Evolutionary conservation across 2,888 invertebrate genomes (phyloP), one percentile per base, ranked within the genome.

Genomic region (Drosophila trichaetosa): DNA sequence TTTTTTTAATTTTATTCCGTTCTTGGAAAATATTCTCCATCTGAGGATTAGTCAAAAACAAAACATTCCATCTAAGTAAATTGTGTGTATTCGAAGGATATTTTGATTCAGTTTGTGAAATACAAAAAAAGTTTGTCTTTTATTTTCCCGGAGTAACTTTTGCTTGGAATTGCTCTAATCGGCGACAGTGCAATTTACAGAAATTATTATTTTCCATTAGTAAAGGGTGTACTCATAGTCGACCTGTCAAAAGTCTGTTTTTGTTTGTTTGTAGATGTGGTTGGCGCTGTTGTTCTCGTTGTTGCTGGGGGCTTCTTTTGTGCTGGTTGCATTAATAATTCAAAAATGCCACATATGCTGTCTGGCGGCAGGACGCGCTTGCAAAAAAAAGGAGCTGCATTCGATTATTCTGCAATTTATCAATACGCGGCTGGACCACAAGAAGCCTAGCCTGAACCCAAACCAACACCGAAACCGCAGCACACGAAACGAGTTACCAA

Each of bases 271-370:
- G 42, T 42, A 42, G 21, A 42, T 57, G 42, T 42, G 40, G 40
- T 29, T 40, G 18, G 8, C 40, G 57, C 57, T 72, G 64, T 27
- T 59, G 66, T 64, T 66, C 57, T 46, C 62, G 49, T 46, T 40
- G 59, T 62, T 79, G 78, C 83, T 70, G 76, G 73, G 77, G 82
- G 79, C 78, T 78, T 62, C 85, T 81, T 88, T 88, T 86, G 81
- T 85, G 78, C 67, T 83, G 83, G 66, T 58, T 83, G 83, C 89
- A 91, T 91, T 90, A 91, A 91, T 91, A 91, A 91, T 91, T 88
- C 90, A 91, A 79, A 83, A 88, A 82, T 81, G 76, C 80, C 86
- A 85, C 90, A 89, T 89, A 81, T 90, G 84, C 81, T 73, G 77
- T 67, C 62, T 77, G 71, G 49, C 31, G 49, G 29, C 58, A 69